Percentiles rank a stretch among this genome's conserved stretches.
Evolutionary conservation across 1,140 invertebrate species (phyloP).

Genomic region (Papilio helenus): DNA sequence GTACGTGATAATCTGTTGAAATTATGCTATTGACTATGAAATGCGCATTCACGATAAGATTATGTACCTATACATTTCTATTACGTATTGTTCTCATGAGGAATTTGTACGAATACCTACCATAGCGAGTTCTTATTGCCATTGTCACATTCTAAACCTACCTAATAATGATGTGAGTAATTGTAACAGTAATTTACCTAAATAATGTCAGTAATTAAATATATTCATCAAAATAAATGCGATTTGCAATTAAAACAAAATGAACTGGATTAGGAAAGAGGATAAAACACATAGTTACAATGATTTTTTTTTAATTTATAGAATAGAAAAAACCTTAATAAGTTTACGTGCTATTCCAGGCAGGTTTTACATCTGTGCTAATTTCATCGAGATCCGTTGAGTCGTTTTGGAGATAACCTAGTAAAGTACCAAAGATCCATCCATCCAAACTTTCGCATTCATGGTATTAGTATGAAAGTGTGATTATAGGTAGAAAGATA

Average conservation of each 20-base stretch:
- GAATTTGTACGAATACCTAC: not conserved
- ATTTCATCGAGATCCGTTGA: too few species aligned
- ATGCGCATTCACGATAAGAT: constrained; percentile 46
- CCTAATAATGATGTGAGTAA: constrained; percentile 1
- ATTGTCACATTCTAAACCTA: not conserved
- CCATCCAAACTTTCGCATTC: too few species aligned
- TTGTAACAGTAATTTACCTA: not conserved
- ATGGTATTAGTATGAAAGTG: too few species aligned
- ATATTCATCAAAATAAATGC: not conserved
- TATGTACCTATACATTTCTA: constrained; percentile 22
- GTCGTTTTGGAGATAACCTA: too few species aligned
- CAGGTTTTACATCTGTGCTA: too few species aligned
- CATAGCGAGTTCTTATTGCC: not conserved
- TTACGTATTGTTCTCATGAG: constrained; percentile 18
- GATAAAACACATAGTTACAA: too few species aligned
- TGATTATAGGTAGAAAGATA: not conserved
- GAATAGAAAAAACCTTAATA: too few species aligned
- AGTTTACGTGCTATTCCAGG: too few species aligned
- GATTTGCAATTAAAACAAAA: not conserved
- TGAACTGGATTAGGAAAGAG: too few species aligned
- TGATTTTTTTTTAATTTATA: too few species aligned
- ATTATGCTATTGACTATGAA: constrained; percentile 43
- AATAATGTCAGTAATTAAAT: constrained; percentile 2
- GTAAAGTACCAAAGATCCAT: too few species aligned
- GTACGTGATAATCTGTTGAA: constrained; percentile 47